phyloP scores from a whole-genome alignment of 2,888 invertebrate species.

The Pseudoips prasinana region DNA sequence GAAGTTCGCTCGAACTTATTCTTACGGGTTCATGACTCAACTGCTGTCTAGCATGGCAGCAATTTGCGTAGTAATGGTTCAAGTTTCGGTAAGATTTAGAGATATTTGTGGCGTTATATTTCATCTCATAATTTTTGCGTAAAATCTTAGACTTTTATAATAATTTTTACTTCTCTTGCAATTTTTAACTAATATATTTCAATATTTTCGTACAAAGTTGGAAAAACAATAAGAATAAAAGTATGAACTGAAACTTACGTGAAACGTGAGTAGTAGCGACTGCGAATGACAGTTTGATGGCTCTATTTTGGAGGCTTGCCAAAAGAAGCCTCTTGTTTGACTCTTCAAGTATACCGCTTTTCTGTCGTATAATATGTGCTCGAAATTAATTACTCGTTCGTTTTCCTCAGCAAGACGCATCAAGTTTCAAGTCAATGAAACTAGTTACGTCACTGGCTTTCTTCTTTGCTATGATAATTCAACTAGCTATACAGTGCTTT shows the following conservation, averaged over 20 bases:
- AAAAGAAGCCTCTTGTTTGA: slow-evolving; percentile 26
- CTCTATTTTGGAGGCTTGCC: slow-evolving; percentile 28
- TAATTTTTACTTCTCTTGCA: not conserved
- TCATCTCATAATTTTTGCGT: slow-evolving; percentile 27
- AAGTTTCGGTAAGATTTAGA: slow-evolving; percentile 68
- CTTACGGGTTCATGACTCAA: slow-evolving; percentile 76
- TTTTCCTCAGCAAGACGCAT: slow-evolving; percentile 61
- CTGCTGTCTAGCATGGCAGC: slow-evolving; percentile 73
- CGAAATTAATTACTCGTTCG: slow-evolving; percentile 18
- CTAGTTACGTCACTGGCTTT: slow-evolving; percentile 69
- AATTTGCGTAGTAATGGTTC: slow-evolving; percentile 77
- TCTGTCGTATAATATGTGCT: slow-evolving; percentile 7
- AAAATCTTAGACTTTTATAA: slow-evolving; percentile 12
- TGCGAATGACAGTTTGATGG: slow-evolving; percentile 35
- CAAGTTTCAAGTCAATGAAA: slow-evolving; percentile 62
- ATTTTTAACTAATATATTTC: too few species aligned
- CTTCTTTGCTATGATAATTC: slow-evolving; percentile 70
- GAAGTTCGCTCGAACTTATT: slow-evolving; percentile 66
- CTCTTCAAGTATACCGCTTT: slow-evolving; percentile 23
- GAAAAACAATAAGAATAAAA: slow-evolving; percentile 18
- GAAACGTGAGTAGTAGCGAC: slow-evolving; percentile 19
- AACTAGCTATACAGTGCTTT: slow-evolving; percentile 70
- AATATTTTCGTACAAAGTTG: slow-evolving; percentile 16
- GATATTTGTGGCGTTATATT: slow-evolving; percentile 17
- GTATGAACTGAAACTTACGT: slow-evolving; percentile 22